A percentile compares a stretch with the other conserved stretches of the same genome.
Evolutionary conservation across 1,140 invertebrate species (phyloP).

Genomic region (Lanistes nyassanus): DNA sequence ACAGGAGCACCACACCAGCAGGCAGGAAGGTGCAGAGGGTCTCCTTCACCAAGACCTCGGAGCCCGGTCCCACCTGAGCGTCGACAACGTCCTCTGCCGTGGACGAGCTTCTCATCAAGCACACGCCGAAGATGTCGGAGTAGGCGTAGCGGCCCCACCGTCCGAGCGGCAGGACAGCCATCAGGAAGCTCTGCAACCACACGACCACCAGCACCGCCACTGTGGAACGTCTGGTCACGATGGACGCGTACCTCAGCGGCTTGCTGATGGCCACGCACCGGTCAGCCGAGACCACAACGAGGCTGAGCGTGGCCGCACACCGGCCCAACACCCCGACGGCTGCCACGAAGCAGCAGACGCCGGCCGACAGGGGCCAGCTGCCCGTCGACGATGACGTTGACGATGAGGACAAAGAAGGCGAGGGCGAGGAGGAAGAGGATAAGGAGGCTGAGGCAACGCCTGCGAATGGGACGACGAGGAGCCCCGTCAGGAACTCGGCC

Average conservation of each 20-base stretch:
- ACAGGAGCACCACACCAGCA: slow-evolving; percentile 16
- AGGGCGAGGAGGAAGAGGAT: no score
- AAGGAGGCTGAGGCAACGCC: slow-evolving; percentile 5
- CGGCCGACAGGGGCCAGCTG: slow-evolving; percentile 21
- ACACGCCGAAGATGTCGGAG: slow-evolving; percentile 21
- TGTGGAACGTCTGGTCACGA: slow-evolving; percentile 22
- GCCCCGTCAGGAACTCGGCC: slow-evolving; percentile 28
- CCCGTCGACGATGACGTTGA: no score
- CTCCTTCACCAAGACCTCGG: slow-evolving; percentile 26
- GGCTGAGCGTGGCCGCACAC: slow-evolving; percentile 27
- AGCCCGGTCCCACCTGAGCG: neutral
- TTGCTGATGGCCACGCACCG: slow-evolving; percentile 35
- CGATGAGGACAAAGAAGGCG: no score
- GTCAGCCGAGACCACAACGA: slow-evolving; percentile 36
- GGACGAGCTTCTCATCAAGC: neutral
- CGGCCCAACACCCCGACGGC: slow-evolving; percentile 29
- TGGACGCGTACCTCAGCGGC: slow-evolving; percentile 36
- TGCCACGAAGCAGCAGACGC: slow-evolving; percentile 24
- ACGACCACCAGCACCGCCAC: slow-evolving; percentile 13
- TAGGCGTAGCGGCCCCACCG: slow-evolving; percentile 16
- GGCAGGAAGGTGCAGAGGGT: slow-evolving; percentile 31
- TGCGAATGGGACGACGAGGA: slow-evolving; percentile 33
- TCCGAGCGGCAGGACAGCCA: slow-evolving; percentile 26
- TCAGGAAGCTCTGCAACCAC: slow-evolving; percentile 26
- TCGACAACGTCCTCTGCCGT: neutral